Percentiles rank a stretch among this genome's conserved stretches.
These are phyloP conservation scores for Neotragus pygmaeus DNA, from an alignment of 2,113 vertebrate genomes.

Conservation along the genomic window DNA sequence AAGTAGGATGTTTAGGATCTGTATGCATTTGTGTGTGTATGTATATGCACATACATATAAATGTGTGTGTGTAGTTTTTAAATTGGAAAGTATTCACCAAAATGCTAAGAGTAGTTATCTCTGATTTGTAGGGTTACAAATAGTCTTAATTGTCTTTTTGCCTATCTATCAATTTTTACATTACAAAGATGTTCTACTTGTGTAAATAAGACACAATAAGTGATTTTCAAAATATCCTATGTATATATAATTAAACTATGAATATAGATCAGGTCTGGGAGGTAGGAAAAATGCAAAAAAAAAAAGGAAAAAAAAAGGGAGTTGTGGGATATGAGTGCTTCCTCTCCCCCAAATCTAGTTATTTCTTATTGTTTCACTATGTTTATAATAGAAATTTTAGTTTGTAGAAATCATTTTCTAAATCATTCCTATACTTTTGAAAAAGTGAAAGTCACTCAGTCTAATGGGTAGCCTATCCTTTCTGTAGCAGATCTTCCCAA, in stretches of 20 bases:
- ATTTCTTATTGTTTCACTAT: neutral
- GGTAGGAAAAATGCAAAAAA: neutral
- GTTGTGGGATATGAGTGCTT: neutral
- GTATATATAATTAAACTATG: neutral
- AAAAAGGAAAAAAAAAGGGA: neutral
- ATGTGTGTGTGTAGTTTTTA: neutral
- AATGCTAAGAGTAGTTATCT: neutral
- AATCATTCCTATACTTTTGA: neutral
- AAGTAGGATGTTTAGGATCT: conserved; percentile 5
- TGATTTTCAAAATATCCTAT: neutral
- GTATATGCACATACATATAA: neutral
- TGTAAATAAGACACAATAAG: neutral
- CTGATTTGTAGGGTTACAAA: neutral
- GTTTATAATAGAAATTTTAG: neutral
- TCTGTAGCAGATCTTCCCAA: neutral
- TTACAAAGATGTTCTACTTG: neutral
- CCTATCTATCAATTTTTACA: neutral
- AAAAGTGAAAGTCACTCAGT: neutral
- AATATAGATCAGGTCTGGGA: neutral
- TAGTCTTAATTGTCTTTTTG: neutral
- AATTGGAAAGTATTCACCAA: neutral
- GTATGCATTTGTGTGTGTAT: neutral
- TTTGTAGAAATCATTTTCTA: conserved; percentile 17
- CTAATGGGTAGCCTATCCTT: neutral
- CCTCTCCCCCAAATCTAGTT: neutral